Evolutionary conservation across 1,140 invertebrate genomes (phyloP).

Genomic region (Ceratitis capitata): DNA sequence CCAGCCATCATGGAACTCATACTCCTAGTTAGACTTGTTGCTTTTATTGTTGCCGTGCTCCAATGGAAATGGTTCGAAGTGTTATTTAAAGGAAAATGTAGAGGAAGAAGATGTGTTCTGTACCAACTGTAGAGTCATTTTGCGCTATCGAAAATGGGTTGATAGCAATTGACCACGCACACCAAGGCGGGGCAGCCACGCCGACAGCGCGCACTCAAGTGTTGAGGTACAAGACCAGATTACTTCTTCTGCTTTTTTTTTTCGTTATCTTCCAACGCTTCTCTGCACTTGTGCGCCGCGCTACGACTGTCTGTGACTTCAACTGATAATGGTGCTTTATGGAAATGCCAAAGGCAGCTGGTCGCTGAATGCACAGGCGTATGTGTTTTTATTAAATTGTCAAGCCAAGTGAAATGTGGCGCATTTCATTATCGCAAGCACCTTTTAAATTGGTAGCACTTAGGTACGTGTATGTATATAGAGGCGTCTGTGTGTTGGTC

Average conservation of each 20-base stretch:
- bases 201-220: neutral
- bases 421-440: slow-evolving; percentile 24
- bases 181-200: neutral
- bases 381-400: slow-evolving; percentile 18
- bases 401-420: slow-evolving; percentile 9
- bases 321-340: slow-evolving; percentile 21
- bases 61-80: neutral
- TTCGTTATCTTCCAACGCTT: no score
- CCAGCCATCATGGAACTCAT: neutral
- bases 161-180: neutral
- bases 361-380: neutral
- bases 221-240: neutral
- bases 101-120: neutral
- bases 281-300: neutral
- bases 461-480: neutral
- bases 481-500: no score
- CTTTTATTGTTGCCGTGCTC: no score
- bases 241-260: neutral
- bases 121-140: neutral
- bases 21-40: no score
- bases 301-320: neutral
- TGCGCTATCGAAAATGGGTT: slow-evolving; percentile 2
- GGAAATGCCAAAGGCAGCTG: slow-evolving; percentile 29
- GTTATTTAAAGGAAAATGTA: neutral
- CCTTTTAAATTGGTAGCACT: slow-evolving; percentile 17